Evolutionary conservation across 2,888 invertebrate genomes (phyloP), one percentile per base, ranked within the genome.

Genomic region (Ganaspis brasiliensis): DNA sequence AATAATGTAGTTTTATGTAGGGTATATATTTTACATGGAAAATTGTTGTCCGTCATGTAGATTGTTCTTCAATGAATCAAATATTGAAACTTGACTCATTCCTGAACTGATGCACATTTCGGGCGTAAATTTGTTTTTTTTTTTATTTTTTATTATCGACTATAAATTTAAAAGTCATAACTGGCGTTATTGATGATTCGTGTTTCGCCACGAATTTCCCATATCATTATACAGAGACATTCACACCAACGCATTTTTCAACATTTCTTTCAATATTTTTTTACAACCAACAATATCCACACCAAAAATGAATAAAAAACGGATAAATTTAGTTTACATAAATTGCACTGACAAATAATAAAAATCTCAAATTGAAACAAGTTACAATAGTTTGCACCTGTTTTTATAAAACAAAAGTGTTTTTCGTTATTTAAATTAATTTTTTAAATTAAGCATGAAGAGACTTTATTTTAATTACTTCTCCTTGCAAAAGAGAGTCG

Each of bases 21-120:
- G 87, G 87, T 89, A 87, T 90, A 89, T 90, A 90, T 89, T 87
- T 90, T 89, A 90, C 88, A 90, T 89, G 89, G 88, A 90, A 89
- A 90, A 90, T 88, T 89, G 84, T 80, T 79, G 72, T 74, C 77
- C 75, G 56, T 74, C 57, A 72, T 73, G 84, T 87, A 83, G 84
- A 85, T 82, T 84, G 84, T 80, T 79, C 79, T 79, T 79, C 75
- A 73, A 77, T 74, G 75, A 78, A 40, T 63, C 63, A 63, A 63
- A 63, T 63, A 45, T 67, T 67, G 24, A 45, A 67, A 67, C 45
- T 67, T 24, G 45, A n/a, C 24, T 67, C 14, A n/a, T 67, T 67
- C 24, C 67, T 12, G 72, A 80, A 76, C 59, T 70, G n/a, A n/a
- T n/a, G 74, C 61, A 80, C 56, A 57, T 72, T 73, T 80, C 76